Evolutionary conservation across 2,888 invertebrate genomes (phyloP).

Genomic region (Trachelus iudaicus): DNA sequence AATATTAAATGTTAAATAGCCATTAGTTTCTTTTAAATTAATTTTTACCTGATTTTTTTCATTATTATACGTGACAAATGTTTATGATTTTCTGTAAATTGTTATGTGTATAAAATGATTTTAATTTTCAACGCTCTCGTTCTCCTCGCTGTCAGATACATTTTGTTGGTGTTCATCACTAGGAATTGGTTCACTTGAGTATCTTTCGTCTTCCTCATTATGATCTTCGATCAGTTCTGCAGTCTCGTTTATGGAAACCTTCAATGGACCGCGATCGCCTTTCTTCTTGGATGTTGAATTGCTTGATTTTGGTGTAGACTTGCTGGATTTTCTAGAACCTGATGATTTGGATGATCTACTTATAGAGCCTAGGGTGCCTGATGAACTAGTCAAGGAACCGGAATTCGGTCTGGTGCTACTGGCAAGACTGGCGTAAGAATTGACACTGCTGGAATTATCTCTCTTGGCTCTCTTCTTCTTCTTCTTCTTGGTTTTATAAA

Average conservation of each 20-base stretch:
- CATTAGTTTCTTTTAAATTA: not conserved
- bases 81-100: not conserved
- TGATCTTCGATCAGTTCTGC: constrained; percentile 63
- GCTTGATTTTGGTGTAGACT: constrained; percentile 40
- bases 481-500: constrained; percentile 30
- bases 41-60: not conserved
- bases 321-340: constrained; percentile 41
- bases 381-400: constrained; percentile 52
- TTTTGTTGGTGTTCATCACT: constrained; percentile 12
- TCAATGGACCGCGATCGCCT: constrained; percentile 53
- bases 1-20: not conserved
- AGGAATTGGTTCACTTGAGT: constrained; percentile 24
- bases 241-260: constrained; percentile 67
- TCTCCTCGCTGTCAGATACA: constrained; percentile 12
- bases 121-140: constrained; percentile 12
- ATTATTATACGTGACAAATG: not conserved
- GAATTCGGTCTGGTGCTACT: constrained; percentile 52
- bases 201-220: constrained; percentile 32
- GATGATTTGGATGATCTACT: constrained; percentile 49
- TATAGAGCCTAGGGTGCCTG: constrained; percentile 41
- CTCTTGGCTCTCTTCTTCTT: constrained; percentile 34
- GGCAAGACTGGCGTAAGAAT: constrained; percentile 47
- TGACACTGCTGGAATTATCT: constrained; percentile 44
- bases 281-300: constrained; percentile 55
- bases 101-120: not conserved